Evolutionary conservation across 2,797 vertebrate genomes (phyloP).

Genomic region (Myripristis jacobus): DNA sequence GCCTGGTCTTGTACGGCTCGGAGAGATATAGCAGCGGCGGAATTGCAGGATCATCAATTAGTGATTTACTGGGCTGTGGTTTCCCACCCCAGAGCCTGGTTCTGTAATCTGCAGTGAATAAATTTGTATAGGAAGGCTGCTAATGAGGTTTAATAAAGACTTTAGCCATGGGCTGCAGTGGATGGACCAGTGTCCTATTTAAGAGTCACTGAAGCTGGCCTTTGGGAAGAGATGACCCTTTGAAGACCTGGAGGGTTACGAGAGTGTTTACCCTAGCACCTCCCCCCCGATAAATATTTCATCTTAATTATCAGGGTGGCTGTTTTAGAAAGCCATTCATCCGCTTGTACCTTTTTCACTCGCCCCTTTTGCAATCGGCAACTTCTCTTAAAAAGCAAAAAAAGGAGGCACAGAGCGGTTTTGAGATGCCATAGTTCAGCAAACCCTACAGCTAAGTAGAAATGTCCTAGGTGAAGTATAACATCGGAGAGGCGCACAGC

Average conservation of each 20-base stretch:
- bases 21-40: constrained; percentile 51
- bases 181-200: constrained; percentile 72
- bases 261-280: constrained; percentile 66
- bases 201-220: constrained; percentile 63
- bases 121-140: constrained; percentile 75
- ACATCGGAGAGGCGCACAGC: constrained; percentile 51
- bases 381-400: constrained; percentile 11
- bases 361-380: constrained; percentile 8
- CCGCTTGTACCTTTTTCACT: constrained; percentile 21
- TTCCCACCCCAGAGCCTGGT: constrained; percentile 75
- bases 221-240: constrained; percentile 67
- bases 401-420: constrained; percentile 11
- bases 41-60: constrained; percentile 79
- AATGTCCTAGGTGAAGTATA: constrained; percentile 58
- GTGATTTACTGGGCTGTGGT: constrained; percentile 73
- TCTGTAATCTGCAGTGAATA: constrained; percentile 77
- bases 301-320: constrained; percentile 57
- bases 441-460: constrained; percentile 44
- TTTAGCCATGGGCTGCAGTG: constrained; percentile 64
- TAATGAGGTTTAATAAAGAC: constrained; percentile 80
- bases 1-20: constrained; percentile 36
- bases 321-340: constrained; percentile 42
- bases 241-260: constrained; percentile 29
- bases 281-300: constrained; percentile 67
- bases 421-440: neutral